Conservation (phyloP, 2,113 vertebrate genomes). For the Lontra canadensis region DNA sequence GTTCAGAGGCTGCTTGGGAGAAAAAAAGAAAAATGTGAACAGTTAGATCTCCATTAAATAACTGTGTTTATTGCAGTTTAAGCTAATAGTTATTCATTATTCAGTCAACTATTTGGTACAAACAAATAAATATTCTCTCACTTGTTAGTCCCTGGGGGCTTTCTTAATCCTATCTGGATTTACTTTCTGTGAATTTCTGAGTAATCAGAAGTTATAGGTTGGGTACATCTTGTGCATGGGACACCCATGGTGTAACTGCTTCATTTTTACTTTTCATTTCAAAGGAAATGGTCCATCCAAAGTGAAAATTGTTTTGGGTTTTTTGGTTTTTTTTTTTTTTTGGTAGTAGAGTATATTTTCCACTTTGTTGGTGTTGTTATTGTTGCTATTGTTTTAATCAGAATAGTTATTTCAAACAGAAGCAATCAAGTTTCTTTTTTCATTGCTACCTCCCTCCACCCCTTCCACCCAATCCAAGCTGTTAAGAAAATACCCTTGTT, state of each 20-base stretch:
- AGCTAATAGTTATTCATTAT: conserved; percentile 83
- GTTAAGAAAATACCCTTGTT: conserved; percentile 77
- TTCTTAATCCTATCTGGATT: conserved; percentile 84
- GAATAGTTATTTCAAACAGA: conserved; percentile 75
- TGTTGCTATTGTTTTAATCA: conserved; percentile 75
- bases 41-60: conserved; percentile 77
- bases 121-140: conserved; percentile 82
- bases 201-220: conserved; percentile 84
- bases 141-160: conserved; percentile 79
- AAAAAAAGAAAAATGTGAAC: conserved; percentile 67
- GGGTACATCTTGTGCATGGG: conserved; percentile 80
- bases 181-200: conserved; percentile 82
- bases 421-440: conserved; percentile 73
- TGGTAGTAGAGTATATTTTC: conserved; percentile 53
- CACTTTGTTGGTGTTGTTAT: conserved; percentile 60
- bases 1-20: conserved; percentile 65
- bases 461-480: conserved; percentile 45
- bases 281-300: conserved; percentile 77
- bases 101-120: conserved; percentile 79
- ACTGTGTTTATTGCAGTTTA: conserved; percentile 82
- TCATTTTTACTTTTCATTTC: conserved; percentile 76
- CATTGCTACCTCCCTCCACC: conserved; percentile 30
- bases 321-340: conserved; percentile 45
- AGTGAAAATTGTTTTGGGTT: conserved; percentile 63
- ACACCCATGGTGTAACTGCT: conserved; percentile 77